Conservation (phyloP, 2,113 vertebrate genomes). For the Australoheros scitulus region DNA sequence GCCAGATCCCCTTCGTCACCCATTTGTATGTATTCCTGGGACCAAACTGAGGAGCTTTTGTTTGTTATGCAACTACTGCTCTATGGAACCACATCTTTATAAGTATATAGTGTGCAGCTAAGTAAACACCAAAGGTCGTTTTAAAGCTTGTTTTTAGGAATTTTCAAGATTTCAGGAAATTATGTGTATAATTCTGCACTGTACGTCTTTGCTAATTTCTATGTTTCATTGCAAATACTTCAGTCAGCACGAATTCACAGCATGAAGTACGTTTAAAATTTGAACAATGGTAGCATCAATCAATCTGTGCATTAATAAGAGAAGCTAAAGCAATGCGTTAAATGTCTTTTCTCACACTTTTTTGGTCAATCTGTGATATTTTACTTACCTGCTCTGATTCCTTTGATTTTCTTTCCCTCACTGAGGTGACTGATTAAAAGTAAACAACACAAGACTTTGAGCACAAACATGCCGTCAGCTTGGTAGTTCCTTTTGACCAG, state of each 20-base stretch:
- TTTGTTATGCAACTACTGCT: neutral
- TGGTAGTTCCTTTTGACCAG: neutral
- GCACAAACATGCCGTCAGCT: slow-evolving; percentile 54
- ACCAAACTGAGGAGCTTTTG: neutral
- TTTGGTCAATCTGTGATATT: neutral
- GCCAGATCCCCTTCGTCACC: neutral
- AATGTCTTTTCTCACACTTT: neutral
- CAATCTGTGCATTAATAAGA: neutral
- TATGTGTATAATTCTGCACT: neutral
- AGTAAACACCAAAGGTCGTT: neutral
- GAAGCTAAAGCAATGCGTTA: neutral
- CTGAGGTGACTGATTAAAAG: slow-evolving; percentile 62
- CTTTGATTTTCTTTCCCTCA: slow-evolving; percentile 67
- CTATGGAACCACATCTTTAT: neutral
- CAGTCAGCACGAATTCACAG: neutral
- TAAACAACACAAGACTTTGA: slow-evolving; percentile 66
- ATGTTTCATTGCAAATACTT: neutral
- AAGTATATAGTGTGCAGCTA: neutral
- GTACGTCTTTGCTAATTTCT: neutral
- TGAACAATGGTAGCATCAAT: neutral
- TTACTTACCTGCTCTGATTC: slow-evolving; percentile 69
- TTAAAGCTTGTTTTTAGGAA: neutral
- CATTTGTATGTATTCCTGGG: neutral
- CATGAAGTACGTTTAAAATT: neutral
- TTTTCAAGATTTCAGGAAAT: neutral